Evolutionary conservation across 2,888 invertebrate species (phyloP).

Genomic region (Temnothorax unifasciatus): DNA sequence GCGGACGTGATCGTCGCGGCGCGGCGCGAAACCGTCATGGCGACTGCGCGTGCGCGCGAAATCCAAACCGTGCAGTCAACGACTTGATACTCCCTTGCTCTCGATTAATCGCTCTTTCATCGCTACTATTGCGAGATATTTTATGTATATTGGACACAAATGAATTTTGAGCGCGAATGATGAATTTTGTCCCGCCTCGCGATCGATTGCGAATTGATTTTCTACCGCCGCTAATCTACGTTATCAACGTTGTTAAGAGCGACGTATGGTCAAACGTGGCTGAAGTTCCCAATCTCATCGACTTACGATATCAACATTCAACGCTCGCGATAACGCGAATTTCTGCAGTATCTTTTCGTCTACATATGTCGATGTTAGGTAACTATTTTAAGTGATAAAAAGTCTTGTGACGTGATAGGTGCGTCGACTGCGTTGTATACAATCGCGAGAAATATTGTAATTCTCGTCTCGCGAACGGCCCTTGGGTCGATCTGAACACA

Average conservation of each 20-base stretch:
- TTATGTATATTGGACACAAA: not conserved
- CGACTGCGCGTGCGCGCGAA: conserved; percentile 9
- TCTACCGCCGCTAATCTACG: not conserved
- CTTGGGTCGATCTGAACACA: not conserved
- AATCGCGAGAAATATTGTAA: not conserved
- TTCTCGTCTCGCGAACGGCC: not conserved
- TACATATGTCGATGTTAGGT: conserved; percentile 2
- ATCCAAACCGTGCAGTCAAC: not conserved
- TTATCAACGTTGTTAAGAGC: not conserved
- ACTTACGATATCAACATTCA: not conserved
- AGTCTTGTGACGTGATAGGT: conserved; percentile 74
- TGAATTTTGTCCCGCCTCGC: too few relatives aligned
- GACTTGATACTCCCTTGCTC: not conserved
- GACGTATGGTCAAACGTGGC: not conserved
- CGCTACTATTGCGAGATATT: not conserved
- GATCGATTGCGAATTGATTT: not conserved
- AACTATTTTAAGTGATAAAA: conserved; percentile 2
- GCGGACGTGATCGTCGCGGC: not conserved
- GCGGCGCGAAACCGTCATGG: conserved; percentile 17
- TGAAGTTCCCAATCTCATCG: not conserved
- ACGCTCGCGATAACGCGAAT: not conserved
- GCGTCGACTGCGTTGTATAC: conserved; percentile 56
- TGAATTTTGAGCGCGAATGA: not conserved
- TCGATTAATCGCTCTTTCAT: not conserved
- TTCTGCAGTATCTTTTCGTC: not conserved